Conservation (phyloP, 1,140 invertebrate species). For the Drosophila triauraria region DNA sequence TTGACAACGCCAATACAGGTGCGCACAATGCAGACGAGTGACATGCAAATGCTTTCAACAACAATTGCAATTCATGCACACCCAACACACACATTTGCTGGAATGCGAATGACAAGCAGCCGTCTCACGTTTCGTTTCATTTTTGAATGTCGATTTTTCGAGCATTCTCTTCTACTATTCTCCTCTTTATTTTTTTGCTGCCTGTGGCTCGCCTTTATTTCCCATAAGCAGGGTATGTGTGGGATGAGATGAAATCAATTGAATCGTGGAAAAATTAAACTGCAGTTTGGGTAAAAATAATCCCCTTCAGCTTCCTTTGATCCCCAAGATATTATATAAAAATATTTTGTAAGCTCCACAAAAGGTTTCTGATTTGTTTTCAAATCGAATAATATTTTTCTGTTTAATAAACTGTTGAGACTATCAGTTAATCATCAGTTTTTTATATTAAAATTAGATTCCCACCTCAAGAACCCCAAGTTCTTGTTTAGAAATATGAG, state of each 20-base stretch:
- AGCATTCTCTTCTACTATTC: conserved; percentile 44
- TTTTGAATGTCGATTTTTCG: conserved; percentile 75
- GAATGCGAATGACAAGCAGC: conserved; percentile 42
- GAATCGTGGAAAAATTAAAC: background rate
- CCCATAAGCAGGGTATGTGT: conserved; percentile 8
- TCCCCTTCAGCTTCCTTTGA: background rate
- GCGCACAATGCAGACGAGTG: conserved; percentile 76
- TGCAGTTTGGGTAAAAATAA: background rate
- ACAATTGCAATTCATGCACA: conserved; percentile 79
- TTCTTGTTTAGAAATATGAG: too few species aligned
- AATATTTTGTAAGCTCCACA: too few species aligned
- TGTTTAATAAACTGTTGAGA: too few species aligned
- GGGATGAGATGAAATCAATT: background rate
- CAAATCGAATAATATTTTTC: too few species aligned
- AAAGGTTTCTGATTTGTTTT: too few species aligned
- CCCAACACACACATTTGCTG: conserved; percentile 11
- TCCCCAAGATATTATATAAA: too few species aligned
- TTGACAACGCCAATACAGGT: conserved; percentile 80
- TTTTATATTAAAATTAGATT: too few species aligned
- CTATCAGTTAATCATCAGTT: too few species aligned
- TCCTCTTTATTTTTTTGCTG: conserved; percentile 8
- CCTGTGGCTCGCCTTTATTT: conserved; percentile 46
- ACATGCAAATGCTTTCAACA: conserved; percentile 84
- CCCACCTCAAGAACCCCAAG: too few species aligned
- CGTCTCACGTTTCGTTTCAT: conserved; percentile 73